phyloP scores from a whole-genome alignment of 2,113 vertebrate species.

The Prinia subflava region DNA sequence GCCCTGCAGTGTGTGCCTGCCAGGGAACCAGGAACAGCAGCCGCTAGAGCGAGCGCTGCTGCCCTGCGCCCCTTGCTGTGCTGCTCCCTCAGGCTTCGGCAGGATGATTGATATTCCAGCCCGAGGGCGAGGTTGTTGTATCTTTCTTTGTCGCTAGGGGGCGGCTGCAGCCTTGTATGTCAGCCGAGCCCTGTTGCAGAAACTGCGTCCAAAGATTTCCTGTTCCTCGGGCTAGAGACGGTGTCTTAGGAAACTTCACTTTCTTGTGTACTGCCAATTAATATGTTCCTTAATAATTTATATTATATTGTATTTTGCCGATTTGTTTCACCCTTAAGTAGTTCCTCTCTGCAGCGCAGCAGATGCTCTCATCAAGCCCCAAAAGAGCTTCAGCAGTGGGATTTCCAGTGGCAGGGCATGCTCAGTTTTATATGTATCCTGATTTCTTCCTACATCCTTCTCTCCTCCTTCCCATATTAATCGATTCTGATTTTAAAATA shows the following conservation, averaged over 20 bases:
- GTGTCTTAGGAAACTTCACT: background rate
- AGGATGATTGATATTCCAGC: too few species aligned
- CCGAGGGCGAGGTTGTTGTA: background rate
- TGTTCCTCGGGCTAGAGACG: background rate
- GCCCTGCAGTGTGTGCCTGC: background rate
- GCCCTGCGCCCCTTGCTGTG: background rate
- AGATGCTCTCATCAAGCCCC: background rate
- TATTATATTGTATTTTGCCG: background rate
- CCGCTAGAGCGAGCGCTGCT: rapidly evolving
- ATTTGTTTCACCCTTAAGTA: background rate
- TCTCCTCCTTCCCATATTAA: background rate
- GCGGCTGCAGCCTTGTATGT: background rate
- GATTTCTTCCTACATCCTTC: background rate
- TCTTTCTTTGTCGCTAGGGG: background rate
- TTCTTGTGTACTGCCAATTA: background rate
- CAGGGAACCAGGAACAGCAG: rapidly evolving
- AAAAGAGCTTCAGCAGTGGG: background rate
- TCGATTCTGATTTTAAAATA: background rate
- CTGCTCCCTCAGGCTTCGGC: rapidly evolving
- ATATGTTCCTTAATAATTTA: background rate
- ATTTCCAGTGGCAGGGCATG: background rate
- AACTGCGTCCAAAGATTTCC: background rate
- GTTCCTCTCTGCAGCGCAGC: background rate
- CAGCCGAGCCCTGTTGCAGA: background rate
- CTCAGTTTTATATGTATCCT: background rate